Evolutionary conservation across 2,888 invertebrate species (phyloP), one percentile per base, ranked within the genome.

Genomic region (Protonemura montana): DNA sequence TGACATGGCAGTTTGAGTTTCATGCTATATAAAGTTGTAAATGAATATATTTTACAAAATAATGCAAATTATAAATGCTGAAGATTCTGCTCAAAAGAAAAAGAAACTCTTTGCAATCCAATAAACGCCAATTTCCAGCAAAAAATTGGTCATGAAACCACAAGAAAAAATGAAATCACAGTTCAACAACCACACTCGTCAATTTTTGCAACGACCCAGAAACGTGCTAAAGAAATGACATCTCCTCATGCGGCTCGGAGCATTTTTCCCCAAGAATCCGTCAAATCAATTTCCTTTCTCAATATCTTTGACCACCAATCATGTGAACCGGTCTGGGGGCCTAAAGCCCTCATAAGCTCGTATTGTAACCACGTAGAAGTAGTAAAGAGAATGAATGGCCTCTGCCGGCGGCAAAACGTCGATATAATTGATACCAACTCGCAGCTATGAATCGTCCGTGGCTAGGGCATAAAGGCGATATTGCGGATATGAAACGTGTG

Each of bases 241-340:
- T 59, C 21, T 59, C 13, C 21, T 13, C 35, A 35, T 35, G 35
- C 35, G 35, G 59, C 21, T 59, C 13, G 81, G 30, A 28, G 10
- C 30, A 27, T 3, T 30, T n/a, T 30, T 29, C 26, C 3, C 80
- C 28, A n/a, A 6, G 28, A 30, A 84, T 76, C 3, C 84, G 25
- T 42, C 84, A 87, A 87, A 87, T 87, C 87, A 87, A 87, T 87
- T 87, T 87, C 78, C 82, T 87, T 81, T 80, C 85, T 85, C 85
- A 87, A 87, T 87, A 85, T 85, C 85, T 85, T 85, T 87, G 87
- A 87, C 87, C 87, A 87, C 85, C 85, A 85, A 85, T 82, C 84
- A 84, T 84, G 30, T 76, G 42, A 27, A 30, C 30, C 42, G 25
- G 28, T 25, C 83, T n/a, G 7, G 21, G 7, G 28, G 76, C 76